These are phyloP conservation scores for Amphipyra tragopoginis DNA, from an alignment of 2,888 invertebrate species.

Conservation along the genomic window DNA sequence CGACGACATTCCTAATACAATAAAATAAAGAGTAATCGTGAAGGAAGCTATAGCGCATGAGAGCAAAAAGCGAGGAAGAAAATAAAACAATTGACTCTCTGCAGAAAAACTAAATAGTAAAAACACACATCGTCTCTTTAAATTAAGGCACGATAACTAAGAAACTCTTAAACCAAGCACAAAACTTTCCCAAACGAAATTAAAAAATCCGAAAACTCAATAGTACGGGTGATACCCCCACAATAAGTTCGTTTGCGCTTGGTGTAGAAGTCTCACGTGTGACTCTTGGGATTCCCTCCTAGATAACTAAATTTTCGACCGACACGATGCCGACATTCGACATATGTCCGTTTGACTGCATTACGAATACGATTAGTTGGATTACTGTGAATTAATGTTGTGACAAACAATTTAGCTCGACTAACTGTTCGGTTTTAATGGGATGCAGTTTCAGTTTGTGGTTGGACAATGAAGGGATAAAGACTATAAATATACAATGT, in stretches of 20 bases:
- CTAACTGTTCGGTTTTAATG: constrained; percentile 21
- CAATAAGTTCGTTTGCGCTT: constrained; percentile 50
- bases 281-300: constrained; percentile 42
- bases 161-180: constrained; percentile 16
- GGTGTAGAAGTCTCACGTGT: constrained; percentile 47
- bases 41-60: no score
- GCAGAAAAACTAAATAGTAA: no score
- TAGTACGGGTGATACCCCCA: constrained; percentile 39
- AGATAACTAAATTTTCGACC: constrained; percentile 50
- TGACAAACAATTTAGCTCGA: constrained; percentile 46
- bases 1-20: no score
- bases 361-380: constrained; percentile 43
- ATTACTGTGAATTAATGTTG: constrained; percentile 49
- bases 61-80: no score
- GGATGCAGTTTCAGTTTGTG: constrained; percentile 30
- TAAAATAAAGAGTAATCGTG: no score
- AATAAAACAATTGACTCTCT: no score
- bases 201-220: constrained; percentile 33
- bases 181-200: constrained; percentile 23
- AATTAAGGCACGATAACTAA: not conserved
- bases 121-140: no score
- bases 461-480: not conserved
- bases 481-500: no score
- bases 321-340: constrained; percentile 26
- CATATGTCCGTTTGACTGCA: constrained; percentile 29